These are phyloP conservation scores for Drosophila ambigua DNA, from an alignment of 1,140 invertebrate genomes.

Conservation along the genomic window DNA sequence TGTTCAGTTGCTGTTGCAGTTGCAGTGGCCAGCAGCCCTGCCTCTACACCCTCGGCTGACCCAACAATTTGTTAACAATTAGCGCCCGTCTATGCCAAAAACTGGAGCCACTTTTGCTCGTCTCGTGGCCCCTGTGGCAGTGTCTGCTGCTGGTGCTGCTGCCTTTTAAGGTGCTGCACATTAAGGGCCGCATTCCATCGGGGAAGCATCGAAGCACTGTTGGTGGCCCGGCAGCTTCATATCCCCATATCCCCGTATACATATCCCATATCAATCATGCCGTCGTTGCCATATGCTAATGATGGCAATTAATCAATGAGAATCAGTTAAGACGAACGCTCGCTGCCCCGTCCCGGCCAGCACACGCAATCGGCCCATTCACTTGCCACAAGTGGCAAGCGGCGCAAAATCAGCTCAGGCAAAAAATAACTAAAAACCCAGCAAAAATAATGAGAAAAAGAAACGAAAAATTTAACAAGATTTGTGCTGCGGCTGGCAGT, in stretches of 20 bases:
- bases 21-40: background rate
- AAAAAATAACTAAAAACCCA: conserved; percentile 3
- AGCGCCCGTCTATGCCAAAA: conserved; percentile 68
- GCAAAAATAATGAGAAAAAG: conserved; percentile 5
- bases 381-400: conserved; percentile 7
- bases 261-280: conserved; percentile 74
- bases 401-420: too few relatives aligned
- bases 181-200: conserved; percentile 61
- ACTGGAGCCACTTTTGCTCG: conserved; percentile 57
- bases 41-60: conserved; percentile 20
- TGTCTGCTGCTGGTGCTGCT: background rate
- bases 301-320: conserved; percentile 79
- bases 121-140: background rate
- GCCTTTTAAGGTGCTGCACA: conserved; percentile 58
- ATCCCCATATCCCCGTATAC: conserved; percentile 1
- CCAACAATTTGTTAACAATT: conserved; percentile 80
- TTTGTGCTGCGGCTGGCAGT: conserved; percentile 24
- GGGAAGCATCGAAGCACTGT: conserved; percentile 17
- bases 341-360: conserved; percentile 19
- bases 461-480: conserved; percentile 23
- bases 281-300: conserved; percentile 78
- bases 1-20: conserved; percentile 6
- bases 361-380: conserved; percentile 74
- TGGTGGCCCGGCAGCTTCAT: conserved; percentile 52
- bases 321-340: conserved; percentile 67